Percentiles rank a stretch among this genome's conserved stretches.
These are phyloP conservation scores for Salticus scenicus DNA, from an alignment of 2,888 invertebrate species.

Conservation along the genomic window DNA sequence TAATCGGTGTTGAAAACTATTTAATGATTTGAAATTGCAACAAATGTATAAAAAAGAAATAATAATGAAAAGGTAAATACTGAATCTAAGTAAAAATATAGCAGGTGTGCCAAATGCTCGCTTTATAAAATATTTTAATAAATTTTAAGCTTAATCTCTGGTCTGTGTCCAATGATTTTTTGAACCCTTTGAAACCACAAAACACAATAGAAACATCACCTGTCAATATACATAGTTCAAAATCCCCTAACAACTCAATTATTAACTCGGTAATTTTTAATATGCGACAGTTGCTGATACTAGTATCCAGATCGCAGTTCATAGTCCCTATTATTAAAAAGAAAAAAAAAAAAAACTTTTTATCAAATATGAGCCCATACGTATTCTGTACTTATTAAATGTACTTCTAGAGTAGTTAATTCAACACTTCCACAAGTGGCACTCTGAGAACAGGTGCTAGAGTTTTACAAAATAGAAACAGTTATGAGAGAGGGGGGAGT, in stretches of 20 bases:
- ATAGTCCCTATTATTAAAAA: no score
- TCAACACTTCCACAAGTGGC: slow-evolving; percentile 53
- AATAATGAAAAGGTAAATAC: no score
- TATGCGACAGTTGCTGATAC: not conserved
- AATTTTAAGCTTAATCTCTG: no score
- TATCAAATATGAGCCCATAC: slow-evolving; percentile 28
- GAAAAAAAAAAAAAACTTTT: no score
- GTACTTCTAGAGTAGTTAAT: slow-evolving; percentile 29
- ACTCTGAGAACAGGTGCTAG: slow-evolving; percentile 48
- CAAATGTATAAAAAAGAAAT: no score
- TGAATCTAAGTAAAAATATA: no score
- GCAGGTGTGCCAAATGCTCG: no score
- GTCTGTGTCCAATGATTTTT: no score
- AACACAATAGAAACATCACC: slow-evolving; percentile 33
- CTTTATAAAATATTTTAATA: no score
- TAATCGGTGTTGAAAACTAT: no score
- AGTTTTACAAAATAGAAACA: slow-evolving; percentile 41
- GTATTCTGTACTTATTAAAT: slow-evolving; percentile 26
- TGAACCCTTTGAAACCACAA: not conserved
- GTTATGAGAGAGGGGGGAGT: slow-evolving; percentile 10
- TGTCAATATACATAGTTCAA: slow-evolving; percentile 6
- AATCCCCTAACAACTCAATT: not conserved
- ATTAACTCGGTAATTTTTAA: slow-evolving; percentile 53
- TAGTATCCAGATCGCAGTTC: not conserved
- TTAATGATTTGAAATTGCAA: no score